phyloP scores from a whole-genome alignment of 2,113 vertebrate genomes.

The Typhlomys cinereus region DNA sequence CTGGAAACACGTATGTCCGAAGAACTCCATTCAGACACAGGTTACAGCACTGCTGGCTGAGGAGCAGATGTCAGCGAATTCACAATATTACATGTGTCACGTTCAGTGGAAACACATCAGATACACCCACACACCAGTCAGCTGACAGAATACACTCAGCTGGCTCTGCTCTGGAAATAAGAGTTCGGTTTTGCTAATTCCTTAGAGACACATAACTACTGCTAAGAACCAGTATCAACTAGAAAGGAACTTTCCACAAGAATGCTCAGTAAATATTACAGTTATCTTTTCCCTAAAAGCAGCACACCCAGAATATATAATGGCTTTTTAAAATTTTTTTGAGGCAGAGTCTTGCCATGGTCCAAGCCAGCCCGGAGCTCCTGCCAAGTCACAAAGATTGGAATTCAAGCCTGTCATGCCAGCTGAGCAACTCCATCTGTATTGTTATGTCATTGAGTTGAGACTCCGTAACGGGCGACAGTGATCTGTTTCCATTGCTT shows the following conservation, averaged over 20 bases:
- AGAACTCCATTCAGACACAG: not conserved
- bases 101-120: not conserved
- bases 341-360: not conserved
- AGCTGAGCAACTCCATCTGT: not conserved
- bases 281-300: not conserved
- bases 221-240: too few species aligned
- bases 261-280: not conserved
- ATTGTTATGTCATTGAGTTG: not conserved
- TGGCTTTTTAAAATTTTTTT: not conserved
- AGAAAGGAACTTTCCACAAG: too few species aligned
- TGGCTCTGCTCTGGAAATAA: not conserved
- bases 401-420: not conserved
- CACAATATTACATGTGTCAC: not conserved
- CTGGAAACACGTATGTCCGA: fast-evolving
- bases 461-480: not conserved
- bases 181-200: not conserved
- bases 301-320: not conserved
- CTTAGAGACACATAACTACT: not conserved
- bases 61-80: not conserved
- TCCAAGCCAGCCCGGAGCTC: not conserved
- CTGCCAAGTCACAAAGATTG: too few species aligned
- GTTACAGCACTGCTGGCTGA: fast-evolving
- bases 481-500: not conserved
- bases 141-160: not conserved
- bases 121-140: not conserved